phyloP scores from a whole-genome alignment of 2,888 invertebrate species.

The Chymomyza fuscimana region DNA sequence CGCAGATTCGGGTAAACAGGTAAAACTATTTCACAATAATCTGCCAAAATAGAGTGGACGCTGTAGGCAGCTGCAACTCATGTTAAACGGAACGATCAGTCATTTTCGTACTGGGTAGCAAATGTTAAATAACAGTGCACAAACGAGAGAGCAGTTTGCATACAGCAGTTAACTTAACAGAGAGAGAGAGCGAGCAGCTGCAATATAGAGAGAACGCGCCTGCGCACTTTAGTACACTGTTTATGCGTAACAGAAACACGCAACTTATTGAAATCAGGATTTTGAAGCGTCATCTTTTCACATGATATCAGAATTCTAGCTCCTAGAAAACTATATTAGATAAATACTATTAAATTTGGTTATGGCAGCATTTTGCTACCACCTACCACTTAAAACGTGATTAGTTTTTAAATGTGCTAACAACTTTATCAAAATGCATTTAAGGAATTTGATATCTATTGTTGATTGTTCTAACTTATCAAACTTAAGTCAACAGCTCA shows the following conservation, averaged over 20 bases:
- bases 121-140: neutral
- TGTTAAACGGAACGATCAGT: no score
- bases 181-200: conserved; percentile 11
- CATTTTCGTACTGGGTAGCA: neutral
- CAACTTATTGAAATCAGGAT: conserved; percentile 15
- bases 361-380: conserved; percentile 13
- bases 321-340: no score
- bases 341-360: neutral
- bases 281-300: neutral
- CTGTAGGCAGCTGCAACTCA: no score
- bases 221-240: conserved; percentile 56
- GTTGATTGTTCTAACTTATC: neutral
- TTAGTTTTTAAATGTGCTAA: no score
- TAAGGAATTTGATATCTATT: neutral
- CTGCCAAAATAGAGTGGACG: no score
- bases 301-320: no score
- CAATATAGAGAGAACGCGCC: conserved; percentile 43
- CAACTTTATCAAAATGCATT: neutral
- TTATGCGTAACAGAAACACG: neutral
- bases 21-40: no score
- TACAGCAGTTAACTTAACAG: neutral
- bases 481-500: neutral
- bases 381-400: neutral
- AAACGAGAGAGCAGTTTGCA: neutral
- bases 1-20: no score